These are phyloP conservation scores for Dioctria rufipes DNA, from an alignment of 2,888 invertebrate species.

Conservation along the genomic window DNA sequence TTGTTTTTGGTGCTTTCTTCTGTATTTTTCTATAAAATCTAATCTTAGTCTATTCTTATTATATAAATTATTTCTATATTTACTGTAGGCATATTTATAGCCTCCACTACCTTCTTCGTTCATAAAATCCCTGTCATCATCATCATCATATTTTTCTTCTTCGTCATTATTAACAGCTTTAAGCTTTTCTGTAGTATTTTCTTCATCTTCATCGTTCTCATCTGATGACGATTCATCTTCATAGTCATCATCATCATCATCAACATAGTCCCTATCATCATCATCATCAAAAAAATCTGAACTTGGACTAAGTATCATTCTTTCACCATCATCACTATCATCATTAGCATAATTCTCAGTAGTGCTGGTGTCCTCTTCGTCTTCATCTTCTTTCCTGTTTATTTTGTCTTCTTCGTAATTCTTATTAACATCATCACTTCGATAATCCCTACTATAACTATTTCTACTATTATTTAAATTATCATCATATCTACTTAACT, in stretches of 20 bases:
- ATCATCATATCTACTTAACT: conserved; percentile 65
- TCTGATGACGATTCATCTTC: conserved; percentile 57
- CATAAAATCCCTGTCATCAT: conserved; percentile 65
- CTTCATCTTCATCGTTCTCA: conserved; percentile 57
- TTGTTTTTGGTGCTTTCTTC: conserved; percentile 63
- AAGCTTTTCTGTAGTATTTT: conserved; percentile 64
- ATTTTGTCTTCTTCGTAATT: conserved; percentile 44
- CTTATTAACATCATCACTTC: conserved; percentile 58
- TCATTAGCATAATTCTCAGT: conserved; percentile 43
- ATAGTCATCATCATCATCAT: conserved; percentile 61
- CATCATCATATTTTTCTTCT: conserved; percentile 58
- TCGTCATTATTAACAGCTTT: conserved; percentile 63
- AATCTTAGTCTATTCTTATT: conserved; percentile 63
- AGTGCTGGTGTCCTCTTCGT: conserved; percentile 29
- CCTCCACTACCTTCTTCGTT: conserved; percentile 68
- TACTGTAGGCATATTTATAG: conserved; percentile 55
- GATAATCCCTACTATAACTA: conserved; percentile 62
- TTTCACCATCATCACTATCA: conserved; percentile 48
- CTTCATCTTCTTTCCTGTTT: conserved; percentile 20
- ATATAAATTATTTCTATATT: conserved; percentile 61
- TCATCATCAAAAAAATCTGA: conserved; percentile 64
- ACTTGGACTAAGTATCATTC: conserved; percentile 65
- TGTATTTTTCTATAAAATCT: conserved; percentile 65
- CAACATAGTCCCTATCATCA: background rate
- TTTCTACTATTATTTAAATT: conserved; percentile 62